Percentiles rank a stretch among this genome's conserved stretches.
Conservation (phyloP, 2,797 vertebrate species). For the Cossypha polioptera region DNA sequence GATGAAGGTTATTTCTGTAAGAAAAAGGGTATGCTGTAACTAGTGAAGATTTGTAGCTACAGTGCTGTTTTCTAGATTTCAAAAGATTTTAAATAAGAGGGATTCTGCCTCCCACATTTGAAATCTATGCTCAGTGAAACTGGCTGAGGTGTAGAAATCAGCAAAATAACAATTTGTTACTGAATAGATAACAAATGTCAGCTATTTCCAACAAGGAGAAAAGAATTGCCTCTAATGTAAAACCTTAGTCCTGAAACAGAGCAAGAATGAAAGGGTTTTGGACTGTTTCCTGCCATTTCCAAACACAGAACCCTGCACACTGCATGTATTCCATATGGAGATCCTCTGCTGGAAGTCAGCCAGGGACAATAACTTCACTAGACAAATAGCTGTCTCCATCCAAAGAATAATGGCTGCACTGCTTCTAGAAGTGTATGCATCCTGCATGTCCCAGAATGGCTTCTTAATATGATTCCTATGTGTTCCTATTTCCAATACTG, state of each 20-base stretch:
- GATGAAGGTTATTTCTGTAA: not conserved
- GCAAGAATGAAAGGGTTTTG: not conserved
- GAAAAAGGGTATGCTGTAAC: not conserved
- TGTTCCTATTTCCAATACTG: not conserved
- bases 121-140: not conserved
- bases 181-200: not conserved
- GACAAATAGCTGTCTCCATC: not conserved
- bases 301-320: not conserved
- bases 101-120: not conserved
- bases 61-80: not conserved
- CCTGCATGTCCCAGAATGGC: not conserved
- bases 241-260: not conserved
- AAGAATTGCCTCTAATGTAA: not conserved
- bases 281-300: not conserved
- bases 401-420: not conserved
- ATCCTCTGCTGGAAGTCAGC: not conserved
- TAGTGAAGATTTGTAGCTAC: not conserved
- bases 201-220: not conserved
- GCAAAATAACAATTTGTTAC: not conserved
- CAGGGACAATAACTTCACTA: not conserved
- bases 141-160: not conserved
- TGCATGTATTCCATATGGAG: fast-evolving
- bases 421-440: not conserved
- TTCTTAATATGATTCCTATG: not conserved
- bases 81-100: not conserved